phyloP scores from a whole-genome alignment of 2,797 vertebrate genomes.

The Xiphorhynchus erythropygius region DNA sequence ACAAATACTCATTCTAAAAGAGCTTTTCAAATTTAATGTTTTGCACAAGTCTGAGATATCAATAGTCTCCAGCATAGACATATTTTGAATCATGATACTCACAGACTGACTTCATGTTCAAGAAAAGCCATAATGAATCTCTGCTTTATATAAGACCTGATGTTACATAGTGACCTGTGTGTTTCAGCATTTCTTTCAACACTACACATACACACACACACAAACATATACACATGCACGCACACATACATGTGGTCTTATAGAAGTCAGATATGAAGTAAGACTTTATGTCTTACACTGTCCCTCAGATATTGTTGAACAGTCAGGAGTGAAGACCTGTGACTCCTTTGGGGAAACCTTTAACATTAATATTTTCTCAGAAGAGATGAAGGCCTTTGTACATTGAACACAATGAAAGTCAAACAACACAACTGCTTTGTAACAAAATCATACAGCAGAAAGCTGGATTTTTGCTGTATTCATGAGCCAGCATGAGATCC shows the following conservation, averaged over 20 bases:
- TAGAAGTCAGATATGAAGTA: background rate
- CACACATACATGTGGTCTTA: background rate
- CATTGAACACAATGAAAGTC: background rate
- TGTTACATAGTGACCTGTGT: background rate
- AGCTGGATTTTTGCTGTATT: background rate
- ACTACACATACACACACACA: background rate
- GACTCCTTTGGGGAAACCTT: background rate
- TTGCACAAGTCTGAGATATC: background rate
- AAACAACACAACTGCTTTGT: accelerated
- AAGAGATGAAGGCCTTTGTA: background rate
- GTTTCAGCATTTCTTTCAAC: background rate
- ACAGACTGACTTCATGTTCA: accelerated
- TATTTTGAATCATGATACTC: background rate
- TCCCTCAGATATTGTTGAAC: background rate
- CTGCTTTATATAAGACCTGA: background rate
- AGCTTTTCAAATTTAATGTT: background rate
- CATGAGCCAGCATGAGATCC: background rate
- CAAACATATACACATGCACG: accelerated
- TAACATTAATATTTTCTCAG: background rate
- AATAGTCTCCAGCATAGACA: background rate
- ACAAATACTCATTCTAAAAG: background rate
- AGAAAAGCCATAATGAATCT: background rate
- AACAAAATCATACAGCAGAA: background rate
- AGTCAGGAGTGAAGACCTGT: background rate
- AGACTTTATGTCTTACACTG: background rate